Conservation (phyloP, 2,797 vertebrate species). For the Pitangus sulphuratus region DNA sequence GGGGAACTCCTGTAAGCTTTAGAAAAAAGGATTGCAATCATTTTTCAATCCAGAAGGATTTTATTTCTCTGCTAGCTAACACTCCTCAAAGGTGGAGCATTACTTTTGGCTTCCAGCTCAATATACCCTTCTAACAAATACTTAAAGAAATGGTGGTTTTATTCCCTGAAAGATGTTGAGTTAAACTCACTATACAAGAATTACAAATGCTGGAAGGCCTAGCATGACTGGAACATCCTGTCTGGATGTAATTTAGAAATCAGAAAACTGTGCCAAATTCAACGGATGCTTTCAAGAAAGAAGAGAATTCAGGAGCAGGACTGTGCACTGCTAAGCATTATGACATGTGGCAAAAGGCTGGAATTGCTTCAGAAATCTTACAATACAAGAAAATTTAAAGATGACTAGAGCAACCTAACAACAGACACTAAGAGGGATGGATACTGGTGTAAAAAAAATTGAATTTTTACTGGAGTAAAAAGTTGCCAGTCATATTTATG, state of each 20-base stretch:
- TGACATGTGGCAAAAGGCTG: not conserved
- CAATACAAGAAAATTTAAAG: not conserved
- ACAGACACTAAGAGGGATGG: not conserved
- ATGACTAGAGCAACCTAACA: not conserved
- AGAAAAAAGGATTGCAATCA: not conserved
- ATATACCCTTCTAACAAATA: not conserved
- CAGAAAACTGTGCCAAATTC: not conserved
- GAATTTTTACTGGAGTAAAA: not conserved
- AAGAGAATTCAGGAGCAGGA: not conserved
- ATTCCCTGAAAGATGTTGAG: not conserved
- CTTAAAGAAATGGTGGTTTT: not conserved
- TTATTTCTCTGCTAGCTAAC: not conserved
- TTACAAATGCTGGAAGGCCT: not conserved
- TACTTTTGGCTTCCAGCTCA: not conserved
- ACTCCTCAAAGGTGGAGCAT: not conserved
- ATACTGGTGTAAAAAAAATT: not conserved
- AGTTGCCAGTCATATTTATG: not conserved
- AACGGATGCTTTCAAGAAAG: not conserved
- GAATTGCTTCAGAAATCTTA: not conserved
- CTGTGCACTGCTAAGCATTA: not conserved
- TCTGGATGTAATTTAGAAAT: not conserved
- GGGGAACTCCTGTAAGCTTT: not conserved
- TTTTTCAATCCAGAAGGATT: slow-evolving; percentile 19
- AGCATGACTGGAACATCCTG: not conserved
- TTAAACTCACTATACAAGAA: not conserved